Conservation (phyloP, 35 echinoderm and acorn worm species). For the Ophioderma brevispina region DNA sequence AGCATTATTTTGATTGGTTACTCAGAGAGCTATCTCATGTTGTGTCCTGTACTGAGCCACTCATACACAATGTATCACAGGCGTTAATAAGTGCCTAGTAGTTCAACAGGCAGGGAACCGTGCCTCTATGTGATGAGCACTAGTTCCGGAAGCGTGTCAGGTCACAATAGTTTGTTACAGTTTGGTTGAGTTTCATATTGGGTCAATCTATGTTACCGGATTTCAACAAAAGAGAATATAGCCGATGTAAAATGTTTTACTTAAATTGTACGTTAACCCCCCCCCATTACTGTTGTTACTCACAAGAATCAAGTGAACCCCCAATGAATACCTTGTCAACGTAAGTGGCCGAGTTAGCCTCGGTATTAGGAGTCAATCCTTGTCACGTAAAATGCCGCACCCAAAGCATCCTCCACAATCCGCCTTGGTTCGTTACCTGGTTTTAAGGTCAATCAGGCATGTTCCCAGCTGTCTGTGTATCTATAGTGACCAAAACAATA, state of each 20-base stretch:
- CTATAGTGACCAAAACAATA: background rate
- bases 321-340: conserved; percentile 37
- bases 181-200: too few species aligned
- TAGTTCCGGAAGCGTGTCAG: too few species aligned
- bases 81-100: too few species aligned
- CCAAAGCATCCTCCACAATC: background rate
- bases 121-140: too few species aligned
- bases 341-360: background rate
- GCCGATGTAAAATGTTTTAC: too few species aligned
- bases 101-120: too few species aligned
- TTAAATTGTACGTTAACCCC: background rate
- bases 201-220: too few species aligned
- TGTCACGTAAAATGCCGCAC: background rate
- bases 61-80: too few species aligned
- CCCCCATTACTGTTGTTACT: background rate
- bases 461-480: conserved; percentile 16
- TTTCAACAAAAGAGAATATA: too few species aligned
- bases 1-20: too few species aligned
- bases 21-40: too few species aligned
- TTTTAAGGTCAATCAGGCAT: conserved; percentile 26
- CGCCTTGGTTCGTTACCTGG: background rate
- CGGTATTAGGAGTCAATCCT: background rate
- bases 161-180: background rate
- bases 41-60: too few species aligned
- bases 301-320: background rate